Base-by-base conservation (phyloP, 1,140 invertebrate genomes). In the Zaprionus davidi region DNA sequence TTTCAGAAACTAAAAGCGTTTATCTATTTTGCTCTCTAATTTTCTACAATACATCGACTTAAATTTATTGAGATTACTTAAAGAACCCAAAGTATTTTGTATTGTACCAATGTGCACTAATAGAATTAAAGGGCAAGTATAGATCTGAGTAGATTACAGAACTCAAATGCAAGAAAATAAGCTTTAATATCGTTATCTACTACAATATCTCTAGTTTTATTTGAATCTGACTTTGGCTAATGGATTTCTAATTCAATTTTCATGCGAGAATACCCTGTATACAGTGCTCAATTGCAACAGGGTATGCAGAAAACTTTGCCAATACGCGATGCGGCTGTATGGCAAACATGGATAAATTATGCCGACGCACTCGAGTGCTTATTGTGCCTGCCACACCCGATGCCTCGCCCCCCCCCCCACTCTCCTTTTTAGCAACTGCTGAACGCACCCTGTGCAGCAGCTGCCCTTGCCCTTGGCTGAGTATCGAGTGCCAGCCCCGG, bases 291-390 rank as follows among this genome's bases (percentile, higher is more conserved):
- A 17, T 46, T 7, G n/a, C 17, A 3, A 3, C 49, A 57, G 31
- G 41, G 3, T 55, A 79, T 62, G 38, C 28, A 51, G 17, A 51
- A 44, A 53, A 67, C 15, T 87, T 82, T 71, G 58, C 68, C 82
- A 79, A 79, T 79, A 65, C 79, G 64, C 58, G 64, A 24, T 28
- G 78, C 82, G 69, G 55, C 68, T 79, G 76, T 69, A 59, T 41
- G 68, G 81, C 82, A 84, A 84, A 84, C 81, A 85, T 82, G 78
- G 75, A 90, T 90, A 90, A 88, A 88, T 88, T 88, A 90, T 88
- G 84, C 85, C 84, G 84, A 88, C 84, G 85, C 84, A 88, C 85
- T 88, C 81, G 85, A 88, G 81, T 88, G 85, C 84, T 84, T 86
- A 90, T 90, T 82, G 82, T 90, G 76, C 71, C 71, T 68, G 62